phyloP scores from a whole-genome alignment of 1,140 invertebrate species.

The Drosophila trapezifrons region DNA sequence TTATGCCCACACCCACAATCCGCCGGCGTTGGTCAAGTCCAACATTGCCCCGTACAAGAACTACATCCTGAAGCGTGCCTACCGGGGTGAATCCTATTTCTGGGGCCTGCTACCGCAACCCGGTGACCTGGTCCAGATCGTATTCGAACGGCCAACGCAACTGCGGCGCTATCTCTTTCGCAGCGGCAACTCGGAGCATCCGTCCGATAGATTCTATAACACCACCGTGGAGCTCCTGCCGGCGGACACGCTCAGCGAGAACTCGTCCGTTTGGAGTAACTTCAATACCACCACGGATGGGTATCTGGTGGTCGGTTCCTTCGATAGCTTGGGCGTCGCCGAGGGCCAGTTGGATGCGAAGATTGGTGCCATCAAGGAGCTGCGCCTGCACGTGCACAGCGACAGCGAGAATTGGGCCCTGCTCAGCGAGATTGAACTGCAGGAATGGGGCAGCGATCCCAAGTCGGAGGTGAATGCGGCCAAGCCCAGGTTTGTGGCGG shows the following conservation, averaged over 20 bases:
- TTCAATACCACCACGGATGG: conserved; percentile 88
- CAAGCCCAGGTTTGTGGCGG: conserved; percentile 54
- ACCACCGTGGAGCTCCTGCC: conserved; percentile 94
- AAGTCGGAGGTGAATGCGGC: conserved; percentile 55
- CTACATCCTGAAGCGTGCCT: conserved; percentile 92
- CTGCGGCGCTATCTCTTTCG: conserved; percentile 93
- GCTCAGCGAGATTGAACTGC: conserved; percentile 91
- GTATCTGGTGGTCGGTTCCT: conserved; percentile 89
- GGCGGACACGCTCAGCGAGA: conserved; percentile 84
- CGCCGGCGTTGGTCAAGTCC: conserved; percentile 90
- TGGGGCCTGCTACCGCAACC: conserved; percentile 95
- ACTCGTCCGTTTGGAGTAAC: conserved; percentile 83
- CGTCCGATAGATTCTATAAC: conserved; percentile 95
- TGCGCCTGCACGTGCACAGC: conserved; percentile 91
- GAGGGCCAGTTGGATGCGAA: conserved; percentile 88
- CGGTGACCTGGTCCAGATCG: conserved; percentile 93
- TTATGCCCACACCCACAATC: conserved; percentile 92
- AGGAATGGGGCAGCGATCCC: conserved; percentile 79
- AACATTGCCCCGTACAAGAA: conserved; percentile 94
- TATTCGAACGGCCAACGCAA: conserved; percentile 90
- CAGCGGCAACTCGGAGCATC: conserved; percentile 96
- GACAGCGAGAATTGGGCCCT: conserved; percentile 96
- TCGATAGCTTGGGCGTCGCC: conserved; percentile 92
- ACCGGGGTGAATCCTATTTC: conserved; percentile 95
- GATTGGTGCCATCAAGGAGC: conserved; percentile 88